Evolutionary conservation across 2,888 invertebrate species (phyloP).

Genomic region (Zygaena filipendulae): DNA sequence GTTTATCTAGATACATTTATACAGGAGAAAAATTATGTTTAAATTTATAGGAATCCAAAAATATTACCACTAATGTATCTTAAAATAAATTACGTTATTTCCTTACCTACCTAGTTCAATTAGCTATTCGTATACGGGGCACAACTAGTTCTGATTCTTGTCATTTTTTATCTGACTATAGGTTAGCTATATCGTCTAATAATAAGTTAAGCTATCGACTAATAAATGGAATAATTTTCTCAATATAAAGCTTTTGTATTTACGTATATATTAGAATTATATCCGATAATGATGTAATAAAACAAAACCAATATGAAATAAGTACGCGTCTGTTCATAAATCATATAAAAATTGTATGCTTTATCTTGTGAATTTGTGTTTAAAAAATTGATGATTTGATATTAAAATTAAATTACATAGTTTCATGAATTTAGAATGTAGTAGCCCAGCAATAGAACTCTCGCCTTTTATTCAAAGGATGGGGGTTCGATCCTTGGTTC

Average conservation of each 20-base stretch:
- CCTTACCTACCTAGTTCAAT: conserved; percentile 42
- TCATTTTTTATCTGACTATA: conserved; percentile 64
- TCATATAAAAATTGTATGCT: too few species aligned
- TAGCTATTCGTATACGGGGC: conserved; percentile 69
- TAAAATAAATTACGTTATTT: conserved; percentile 63
- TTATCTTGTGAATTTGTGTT: too few species aligned
- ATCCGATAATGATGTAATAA: too few species aligned
- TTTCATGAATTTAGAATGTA: too few species aligned
- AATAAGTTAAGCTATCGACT: conserved; percentile 66
- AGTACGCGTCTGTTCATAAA: too few species aligned
- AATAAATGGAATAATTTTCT: conserved; percentile 63
- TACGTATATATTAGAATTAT: too few species aligned
- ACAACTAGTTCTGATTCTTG: conserved; percentile 68
- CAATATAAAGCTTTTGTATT: conserved; percentile 61
- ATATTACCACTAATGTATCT: conserved; percentile 66
- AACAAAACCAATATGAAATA: too few species aligned
- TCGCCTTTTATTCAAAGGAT: too few species aligned
- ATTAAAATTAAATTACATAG: too few species aligned
- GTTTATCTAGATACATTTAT: conserved; percentile 24
- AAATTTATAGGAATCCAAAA: conserved; percentile 69
- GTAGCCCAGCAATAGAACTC: too few species aligned
- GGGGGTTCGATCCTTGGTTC: too few species aligned
- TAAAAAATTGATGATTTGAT: too few species aligned
- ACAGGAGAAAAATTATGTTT: conserved; percentile 59
- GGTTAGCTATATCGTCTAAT: conserved; percentile 61